Conservation (phyloP, 2,113 vertebrate species). For the Pristiophorus japonicus region DNA sequence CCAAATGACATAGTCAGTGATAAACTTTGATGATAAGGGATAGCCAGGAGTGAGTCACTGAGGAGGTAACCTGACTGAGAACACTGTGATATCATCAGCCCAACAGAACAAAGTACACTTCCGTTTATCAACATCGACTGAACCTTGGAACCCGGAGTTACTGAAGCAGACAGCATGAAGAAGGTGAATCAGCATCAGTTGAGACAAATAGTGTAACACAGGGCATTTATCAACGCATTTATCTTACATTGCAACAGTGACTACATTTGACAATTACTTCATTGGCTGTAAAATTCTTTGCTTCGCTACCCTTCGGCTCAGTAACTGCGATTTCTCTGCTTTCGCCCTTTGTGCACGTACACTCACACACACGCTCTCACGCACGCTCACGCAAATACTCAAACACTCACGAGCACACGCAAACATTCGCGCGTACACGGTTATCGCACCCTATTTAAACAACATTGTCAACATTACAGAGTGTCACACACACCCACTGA, state of each 20-base stretch:
- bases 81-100: not conserved
- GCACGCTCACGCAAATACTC: too few relatives aligned
- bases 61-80: not conserved
- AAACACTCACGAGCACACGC: not conserved
- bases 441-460: not conserved
- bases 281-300: not conserved
- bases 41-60: not conserved
- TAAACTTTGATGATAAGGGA: not conserved
- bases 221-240: not conserved
- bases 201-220: not conserved
- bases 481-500: not conserved
- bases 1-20: not conserved
- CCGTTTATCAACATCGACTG: not conserved
- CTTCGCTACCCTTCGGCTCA: not conserved
- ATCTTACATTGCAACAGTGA: not conserved
- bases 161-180: not conserved
- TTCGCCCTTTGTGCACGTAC: not conserved
- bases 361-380: too few relatives aligned
- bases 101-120: not conserved
- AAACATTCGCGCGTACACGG: not conserved
- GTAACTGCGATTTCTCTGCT: not conserved
- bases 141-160: not conserved
- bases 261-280: not conserved
- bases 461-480: not conserved
- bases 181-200: not conserved